A percentile compares a stretch with the other conserved stretches of the same genome.
These are phyloP conservation scores for Myxocyprinus asiaticus DNA, from an alignment of 2,113 vertebrate species.

Conservation along the genomic window DNA sequence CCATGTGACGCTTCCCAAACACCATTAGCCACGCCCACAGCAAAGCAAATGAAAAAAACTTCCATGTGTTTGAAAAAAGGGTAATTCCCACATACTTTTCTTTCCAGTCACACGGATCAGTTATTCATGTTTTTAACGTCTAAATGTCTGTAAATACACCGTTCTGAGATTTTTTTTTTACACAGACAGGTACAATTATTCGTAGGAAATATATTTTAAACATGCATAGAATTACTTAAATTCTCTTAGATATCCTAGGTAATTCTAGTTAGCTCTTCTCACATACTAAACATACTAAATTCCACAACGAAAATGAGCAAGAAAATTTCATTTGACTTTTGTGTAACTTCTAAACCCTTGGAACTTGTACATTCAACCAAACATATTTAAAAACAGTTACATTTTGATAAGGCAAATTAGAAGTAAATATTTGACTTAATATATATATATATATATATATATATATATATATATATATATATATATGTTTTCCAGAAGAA, in stretches of 20 bases:
- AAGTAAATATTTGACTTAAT: background rate
- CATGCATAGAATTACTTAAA: background rate
- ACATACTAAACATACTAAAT: too few species aligned
- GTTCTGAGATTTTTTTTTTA: background rate
- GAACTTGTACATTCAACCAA: background rate
- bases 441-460: too few species aligned
- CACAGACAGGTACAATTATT: background rate
- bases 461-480: too few species aligned
- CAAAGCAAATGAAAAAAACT: background rate
- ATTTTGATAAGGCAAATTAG: background rate
- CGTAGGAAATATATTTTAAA: background rate
- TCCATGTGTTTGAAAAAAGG: background rate
- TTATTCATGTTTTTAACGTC: background rate
- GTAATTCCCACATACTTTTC: background rate
- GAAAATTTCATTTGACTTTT: too few species aligned
- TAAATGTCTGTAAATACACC: background rate
- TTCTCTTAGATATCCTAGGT: too few species aligned
- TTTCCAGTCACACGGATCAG: background rate
- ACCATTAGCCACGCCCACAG: conserved; percentile 18
- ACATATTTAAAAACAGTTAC: background rate
- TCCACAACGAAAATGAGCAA: too few species aligned
- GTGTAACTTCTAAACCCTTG: too few species aligned
- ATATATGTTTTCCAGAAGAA: background rate
- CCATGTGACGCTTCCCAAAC: conserved; percentile 15
- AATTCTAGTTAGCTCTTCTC: too few species aligned